Percentiles rank a stretch among this genome's conserved stretches.
Conservation (phyloP, 2,797 vertebrate genomes). For the Danio kyathit region DNA sequence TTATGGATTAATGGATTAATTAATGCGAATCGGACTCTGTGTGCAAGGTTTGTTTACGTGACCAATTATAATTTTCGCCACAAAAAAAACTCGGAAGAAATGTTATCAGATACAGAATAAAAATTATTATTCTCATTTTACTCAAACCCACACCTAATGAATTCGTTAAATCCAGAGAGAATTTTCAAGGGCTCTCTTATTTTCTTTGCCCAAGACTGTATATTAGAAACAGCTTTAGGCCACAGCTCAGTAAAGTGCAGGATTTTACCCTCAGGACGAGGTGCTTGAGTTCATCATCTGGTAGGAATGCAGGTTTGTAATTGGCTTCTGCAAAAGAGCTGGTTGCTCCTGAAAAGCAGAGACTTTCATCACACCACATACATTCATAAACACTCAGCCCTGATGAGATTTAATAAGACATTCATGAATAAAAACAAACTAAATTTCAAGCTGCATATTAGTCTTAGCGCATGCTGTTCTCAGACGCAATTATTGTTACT, state of each 20-base stretch:
- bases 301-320: conserved; percentile 91
- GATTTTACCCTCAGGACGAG: conserved; percentile 90
- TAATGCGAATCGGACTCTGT: too few relatives aligned
- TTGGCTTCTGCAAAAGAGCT: conserved; percentile 84
- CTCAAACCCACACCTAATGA: too few relatives aligned
- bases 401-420: neutral
- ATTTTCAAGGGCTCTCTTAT: too few relatives aligned
- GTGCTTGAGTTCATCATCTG: conserved; percentile 90
- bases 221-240: neutral
- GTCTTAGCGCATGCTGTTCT: neutral
- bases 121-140: too few relatives aligned
- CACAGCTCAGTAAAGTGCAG: conserved; percentile 1
- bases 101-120: too few relatives aligned
- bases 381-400: neutral
- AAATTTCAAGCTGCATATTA: neutral
- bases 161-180: too few relatives aligned
- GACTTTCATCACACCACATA: conserved; percentile 1
- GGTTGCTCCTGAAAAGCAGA: conserved; percentile 80
- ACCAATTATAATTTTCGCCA: too few relatives aligned
- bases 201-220: too few relatives aligned
- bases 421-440: neutral
- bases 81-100: too few relatives aligned
- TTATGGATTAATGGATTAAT: too few relatives aligned
- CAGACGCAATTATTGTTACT: neutral
- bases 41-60: too few relatives aligned